Evolutionary conservation across 2,888 invertebrate species (phyloP), one percentile per base, ranked within the genome.

Genomic region (Machimus rusticus): DNA sequence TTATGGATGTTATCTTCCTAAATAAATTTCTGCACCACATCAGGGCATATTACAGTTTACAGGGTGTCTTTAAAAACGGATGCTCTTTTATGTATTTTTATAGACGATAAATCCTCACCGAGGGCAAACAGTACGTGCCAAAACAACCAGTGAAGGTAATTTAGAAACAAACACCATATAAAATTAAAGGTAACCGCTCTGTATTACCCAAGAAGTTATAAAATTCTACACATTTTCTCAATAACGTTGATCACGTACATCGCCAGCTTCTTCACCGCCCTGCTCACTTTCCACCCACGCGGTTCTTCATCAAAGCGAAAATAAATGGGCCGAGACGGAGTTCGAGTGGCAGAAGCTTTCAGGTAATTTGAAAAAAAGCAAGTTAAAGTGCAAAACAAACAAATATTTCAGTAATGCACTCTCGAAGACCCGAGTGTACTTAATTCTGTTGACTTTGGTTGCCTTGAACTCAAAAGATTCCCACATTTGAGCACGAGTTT

Each of bases 401-500:
- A 84, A 84, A 66, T 84, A 66, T 84, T 84, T 84, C 66, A 74
- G 74, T 84, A 66, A 84, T 84, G 84, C 74, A 74, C 39, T 84
- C 66, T 74, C 84, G 39, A 37, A 37, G 76, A 37, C 28, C 66
- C 66, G 31, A 66, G 74, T 19, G 34, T 66, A 39, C 66, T 66
- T 31, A 28, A 57, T 84, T 57, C 34, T 74, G 84, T 84, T 84
- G 84, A 84, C 84, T 84, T 84, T 39, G 37, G 28, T 66, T 66
- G 84, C 57, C 74, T 84, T 84, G 57, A 39, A 43, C 57, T 74
- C 23, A 37, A 28, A 39, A 31, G 84, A 84, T 23, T 28, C 39
- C 51, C 31, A 34, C 31, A 39, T 46, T 28, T n/a, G 23, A 34
- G 34, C 66, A 19, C 0, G 28, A 28, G 46, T 81, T 43, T 28